Percentiles rank a stretch among this genome's conserved stretches.
Conservation (phyloP, 2,113 vertebrate genomes). For the Salvator merianae region DNA sequence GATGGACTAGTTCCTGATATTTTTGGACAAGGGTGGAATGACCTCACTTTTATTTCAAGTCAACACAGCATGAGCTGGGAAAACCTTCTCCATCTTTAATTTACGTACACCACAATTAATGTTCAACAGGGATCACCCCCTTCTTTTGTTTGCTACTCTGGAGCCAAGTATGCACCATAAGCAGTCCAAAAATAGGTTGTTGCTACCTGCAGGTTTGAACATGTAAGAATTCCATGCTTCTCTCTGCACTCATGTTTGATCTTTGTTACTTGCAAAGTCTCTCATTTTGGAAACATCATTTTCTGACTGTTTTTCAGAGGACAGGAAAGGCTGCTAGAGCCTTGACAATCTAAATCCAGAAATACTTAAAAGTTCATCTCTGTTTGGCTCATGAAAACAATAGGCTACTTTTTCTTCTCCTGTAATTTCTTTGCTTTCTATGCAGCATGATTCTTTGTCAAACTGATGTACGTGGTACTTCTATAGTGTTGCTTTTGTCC, state of each 20-base stretch:
- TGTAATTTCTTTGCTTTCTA: not conserved
- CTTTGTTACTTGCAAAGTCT: not conserved
- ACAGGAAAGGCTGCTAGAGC: not conserved
- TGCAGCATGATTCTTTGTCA: not conserved
- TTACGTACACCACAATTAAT: not conserved
- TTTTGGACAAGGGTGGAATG: not conserved
- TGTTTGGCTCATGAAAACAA: not conserved
- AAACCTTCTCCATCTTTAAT: not conserved
- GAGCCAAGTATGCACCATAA: accelerated
- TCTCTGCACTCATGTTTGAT: not conserved
- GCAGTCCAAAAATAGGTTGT: accelerated
- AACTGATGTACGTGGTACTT: not conserved
- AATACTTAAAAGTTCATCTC: accelerated
- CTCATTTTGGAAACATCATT: not conserved
- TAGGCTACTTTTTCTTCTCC: not conserved
- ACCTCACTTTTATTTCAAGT: not conserved
- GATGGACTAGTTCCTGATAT: not conserved
- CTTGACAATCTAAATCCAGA: accelerated
- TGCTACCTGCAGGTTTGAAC: accelerated
- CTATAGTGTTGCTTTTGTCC: not conserved
- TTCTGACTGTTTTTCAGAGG: not conserved
- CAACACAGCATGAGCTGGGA: not conserved
- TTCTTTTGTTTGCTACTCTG: not conserved
- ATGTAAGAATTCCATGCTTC: not conserved
- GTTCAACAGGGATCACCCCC: not conserved